Conservation (phyloP, 1,140 invertebrate genomes). For the Drosophila pectinifera region DNA sequence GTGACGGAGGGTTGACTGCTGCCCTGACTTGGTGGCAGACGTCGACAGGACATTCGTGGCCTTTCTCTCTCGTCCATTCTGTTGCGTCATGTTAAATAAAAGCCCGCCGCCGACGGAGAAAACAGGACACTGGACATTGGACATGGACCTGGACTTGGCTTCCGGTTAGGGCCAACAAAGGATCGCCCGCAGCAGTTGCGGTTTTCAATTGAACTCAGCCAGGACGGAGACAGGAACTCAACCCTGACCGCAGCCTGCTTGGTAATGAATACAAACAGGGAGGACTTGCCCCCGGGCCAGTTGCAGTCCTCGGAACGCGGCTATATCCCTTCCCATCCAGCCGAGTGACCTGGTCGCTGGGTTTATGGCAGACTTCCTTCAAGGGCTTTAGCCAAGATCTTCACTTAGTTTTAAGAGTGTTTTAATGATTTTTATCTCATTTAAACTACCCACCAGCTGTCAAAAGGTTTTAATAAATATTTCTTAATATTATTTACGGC, state of each 20-base stretch:
- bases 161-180: slow-evolving; percentile 63
- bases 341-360: slow-evolving; percentile 32
- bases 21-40: slow-evolving; percentile 62
- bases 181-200: slow-evolving; percentile 49
- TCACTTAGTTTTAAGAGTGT: not conserved
- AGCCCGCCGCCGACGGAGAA: slow-evolving; percentile 48
- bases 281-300: slow-evolving; percentile 38
- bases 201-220: slow-evolving; percentile 56
- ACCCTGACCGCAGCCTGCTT: slow-evolving; percentile 52
- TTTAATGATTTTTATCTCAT: too few relatives aligned
- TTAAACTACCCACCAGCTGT: not conserved
- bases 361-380: slow-evolving; percentile 8
- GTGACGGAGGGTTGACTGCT: slow-evolving; percentile 37
- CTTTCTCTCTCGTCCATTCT: slow-evolving; percentile 53
- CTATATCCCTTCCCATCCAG: slow-evolving; percentile 40
- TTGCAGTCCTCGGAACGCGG: slow-evolving; percentile 26
- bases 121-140: slow-evolving; percentile 66
- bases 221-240: slow-evolving; percentile 35
- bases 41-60: slow-evolving; percentile 68
- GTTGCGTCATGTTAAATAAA: slow-evolving; percentile 82
- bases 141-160: slow-evolving; percentile 53
- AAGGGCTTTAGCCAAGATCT: not conserved
- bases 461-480: not conserved
- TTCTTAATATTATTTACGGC: not conserved
- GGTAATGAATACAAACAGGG: slow-evolving; percentile 41